Percentiles rank a stretch among this genome's conserved stretches.
Evolutionary conservation across 2,113 vertebrate genomes (phyloP).

Genomic region (Hemicordylus capensis): DNA sequence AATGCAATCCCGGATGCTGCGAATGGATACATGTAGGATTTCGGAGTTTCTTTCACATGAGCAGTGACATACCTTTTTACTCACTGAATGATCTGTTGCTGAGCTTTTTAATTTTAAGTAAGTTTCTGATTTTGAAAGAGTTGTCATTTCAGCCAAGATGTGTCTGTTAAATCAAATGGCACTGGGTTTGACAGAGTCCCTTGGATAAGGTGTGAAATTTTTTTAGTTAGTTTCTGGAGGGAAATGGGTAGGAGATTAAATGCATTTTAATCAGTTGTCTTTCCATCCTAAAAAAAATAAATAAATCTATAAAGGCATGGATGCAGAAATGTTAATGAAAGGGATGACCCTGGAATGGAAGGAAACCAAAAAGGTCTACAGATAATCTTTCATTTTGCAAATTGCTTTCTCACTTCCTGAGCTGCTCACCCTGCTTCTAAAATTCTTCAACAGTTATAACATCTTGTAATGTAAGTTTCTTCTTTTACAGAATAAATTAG

Average conservation of each 20-base stretch:
- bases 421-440: neutral
- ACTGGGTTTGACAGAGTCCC: neutral
- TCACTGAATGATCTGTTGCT: neutral
- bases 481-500: slow-evolving; percentile 10
- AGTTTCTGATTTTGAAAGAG: neutral
- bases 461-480: slow-evolving; percentile 2
- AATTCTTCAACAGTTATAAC: neutral
- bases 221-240: neutral
- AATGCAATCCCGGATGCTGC: too few species aligned
- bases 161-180: neutral
- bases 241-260: neutral
- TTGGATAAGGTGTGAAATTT: neutral
- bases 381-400: neutral
- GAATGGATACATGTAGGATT: neutral
- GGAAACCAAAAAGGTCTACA: neutral
- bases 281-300: slow-evolving; percentile 12
- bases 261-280: neutral
- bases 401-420: neutral
- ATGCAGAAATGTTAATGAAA: slow-evolving; percentile 11
- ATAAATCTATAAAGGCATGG: neutral
- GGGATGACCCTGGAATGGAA: neutral
- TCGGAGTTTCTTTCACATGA: neutral
- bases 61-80: neutral
- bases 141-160: neutral
- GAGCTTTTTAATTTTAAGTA: too few species aligned